A percentile compares a stretch with the other conserved stretches of the same genome.
Evolutionary conservation across 2,888 invertebrate species (phyloP).

Genomic region (Drosophila algonquin): DNA sequence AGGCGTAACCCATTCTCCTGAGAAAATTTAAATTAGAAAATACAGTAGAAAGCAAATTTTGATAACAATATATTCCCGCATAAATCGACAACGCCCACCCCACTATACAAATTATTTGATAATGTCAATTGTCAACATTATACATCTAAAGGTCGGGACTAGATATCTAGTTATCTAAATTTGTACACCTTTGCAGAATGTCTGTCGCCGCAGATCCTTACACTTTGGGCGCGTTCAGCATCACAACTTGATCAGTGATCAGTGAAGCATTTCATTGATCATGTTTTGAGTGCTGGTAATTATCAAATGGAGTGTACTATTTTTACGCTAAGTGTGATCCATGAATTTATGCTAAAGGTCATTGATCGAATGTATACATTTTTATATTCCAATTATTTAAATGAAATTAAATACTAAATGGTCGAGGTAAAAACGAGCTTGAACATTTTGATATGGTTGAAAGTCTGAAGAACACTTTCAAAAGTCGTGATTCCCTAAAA

Average conservation of each 20-base stretch:
- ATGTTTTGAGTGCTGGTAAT: no score
- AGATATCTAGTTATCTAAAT: neutral
- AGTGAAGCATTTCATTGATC: no score
- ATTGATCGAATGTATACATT: neutral
- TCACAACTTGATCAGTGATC: no score
- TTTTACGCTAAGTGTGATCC: no score
- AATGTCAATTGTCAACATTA: no score
- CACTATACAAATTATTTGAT: neutral
- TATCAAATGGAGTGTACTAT: no score
- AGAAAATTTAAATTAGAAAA: conserved; percentile 60
- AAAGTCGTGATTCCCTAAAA: no score
- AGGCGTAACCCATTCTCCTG: conserved; percentile 90
- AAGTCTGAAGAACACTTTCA: neutral
- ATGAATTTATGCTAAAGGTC: no score
- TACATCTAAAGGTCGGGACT: no score
- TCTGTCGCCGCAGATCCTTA: neutral
- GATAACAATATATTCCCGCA: conserved; percentile 8
- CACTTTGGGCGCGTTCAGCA: neutral
- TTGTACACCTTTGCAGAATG: neutral
- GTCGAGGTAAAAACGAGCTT: neutral
- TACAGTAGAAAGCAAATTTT: conserved; percentile 16
- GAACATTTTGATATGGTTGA: neutral
- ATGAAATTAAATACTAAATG: neutral
- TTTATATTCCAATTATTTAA: neutral
- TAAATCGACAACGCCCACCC: neutral